Percentiles rank a stretch among this genome's conserved stretches.
Evolutionary conservation across 2,888 invertebrate species (phyloP).

Genomic region (Heterodera filipjevi): DNA sequence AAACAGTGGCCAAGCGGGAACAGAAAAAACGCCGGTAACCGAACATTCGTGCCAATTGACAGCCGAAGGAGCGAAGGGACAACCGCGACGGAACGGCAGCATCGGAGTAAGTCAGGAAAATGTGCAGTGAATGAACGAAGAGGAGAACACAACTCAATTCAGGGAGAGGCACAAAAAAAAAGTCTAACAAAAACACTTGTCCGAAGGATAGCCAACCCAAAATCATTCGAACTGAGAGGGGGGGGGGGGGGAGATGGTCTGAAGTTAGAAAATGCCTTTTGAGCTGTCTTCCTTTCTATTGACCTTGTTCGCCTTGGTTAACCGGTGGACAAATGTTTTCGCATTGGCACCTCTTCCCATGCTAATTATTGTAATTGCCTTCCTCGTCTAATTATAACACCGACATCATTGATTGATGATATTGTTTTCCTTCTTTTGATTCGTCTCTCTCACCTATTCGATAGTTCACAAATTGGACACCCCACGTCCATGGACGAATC

Average conservation of each 20-base stretch:
- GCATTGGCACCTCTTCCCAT: background rate
- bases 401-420: background rate
- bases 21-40: background rate
- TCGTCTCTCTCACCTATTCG: background rate
- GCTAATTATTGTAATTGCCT: background rate
- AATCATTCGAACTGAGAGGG: too few species aligned
- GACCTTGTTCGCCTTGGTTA: too few species aligned
- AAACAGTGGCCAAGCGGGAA: background rate
- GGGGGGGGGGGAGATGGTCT: too few species aligned
- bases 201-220: too few species aligned
- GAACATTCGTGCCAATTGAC: background rate
- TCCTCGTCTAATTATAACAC: background rate
- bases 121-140: background rate
- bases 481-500: too few species aligned
- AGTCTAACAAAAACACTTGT: too few species aligned
- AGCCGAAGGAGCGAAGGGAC: background rate
- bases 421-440: background rate
- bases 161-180: too few species aligned
- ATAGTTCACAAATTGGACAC: background rate
- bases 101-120: background rate
- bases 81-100: background rate
- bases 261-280: too few species aligned
- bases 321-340: too few species aligned
- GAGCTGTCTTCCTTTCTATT: too few species aligned
- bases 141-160: too few species aligned